Conservation (phyloP, 2,888 invertebrate species). For the Beris morrisii region DNA sequence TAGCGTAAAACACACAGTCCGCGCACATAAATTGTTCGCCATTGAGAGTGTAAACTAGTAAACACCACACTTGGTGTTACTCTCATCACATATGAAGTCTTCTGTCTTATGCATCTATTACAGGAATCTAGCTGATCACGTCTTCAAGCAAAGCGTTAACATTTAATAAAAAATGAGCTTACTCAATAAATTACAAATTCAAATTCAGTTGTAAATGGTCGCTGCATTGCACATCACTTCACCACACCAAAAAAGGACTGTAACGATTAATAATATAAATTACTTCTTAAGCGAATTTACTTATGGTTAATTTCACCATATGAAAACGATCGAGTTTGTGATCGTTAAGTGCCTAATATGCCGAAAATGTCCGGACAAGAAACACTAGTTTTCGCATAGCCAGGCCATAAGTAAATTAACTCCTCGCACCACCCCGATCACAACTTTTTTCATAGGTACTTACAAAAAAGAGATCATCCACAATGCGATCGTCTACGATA, state of each 20-base stretch:
- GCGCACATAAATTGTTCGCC: no score
- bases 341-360: conserved; percentile 26
- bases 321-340: neutral
- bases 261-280: conserved; percentile 31
- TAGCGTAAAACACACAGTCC: no score
- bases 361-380: conserved; percentile 12
- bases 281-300: conserved; percentile 24
- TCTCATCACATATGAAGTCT: no score
- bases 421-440: conserved; percentile 27
- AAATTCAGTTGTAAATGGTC: conserved; percentile 7
- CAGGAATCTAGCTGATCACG: no score
- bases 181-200: conserved; percentile 14
- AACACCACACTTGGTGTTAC: no score
- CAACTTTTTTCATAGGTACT: conserved; percentile 20
- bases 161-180: no score
- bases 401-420: no score
- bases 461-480: neutral
- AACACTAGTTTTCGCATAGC: conserved; percentile 2
- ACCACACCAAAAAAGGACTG: conserved; percentile 4
- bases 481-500: conserved; percentile 26
- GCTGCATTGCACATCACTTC: conserved; percentile 3
- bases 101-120: no score
- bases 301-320: conserved; percentile 31
- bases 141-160: no score
- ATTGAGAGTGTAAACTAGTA: no score